Percentiles rank a stretch among this genome's conserved stretches.
Evolutionary conservation across 2,888 invertebrate genomes (phyloP).

Genomic region (Sesia bembeciformis): DNA sequence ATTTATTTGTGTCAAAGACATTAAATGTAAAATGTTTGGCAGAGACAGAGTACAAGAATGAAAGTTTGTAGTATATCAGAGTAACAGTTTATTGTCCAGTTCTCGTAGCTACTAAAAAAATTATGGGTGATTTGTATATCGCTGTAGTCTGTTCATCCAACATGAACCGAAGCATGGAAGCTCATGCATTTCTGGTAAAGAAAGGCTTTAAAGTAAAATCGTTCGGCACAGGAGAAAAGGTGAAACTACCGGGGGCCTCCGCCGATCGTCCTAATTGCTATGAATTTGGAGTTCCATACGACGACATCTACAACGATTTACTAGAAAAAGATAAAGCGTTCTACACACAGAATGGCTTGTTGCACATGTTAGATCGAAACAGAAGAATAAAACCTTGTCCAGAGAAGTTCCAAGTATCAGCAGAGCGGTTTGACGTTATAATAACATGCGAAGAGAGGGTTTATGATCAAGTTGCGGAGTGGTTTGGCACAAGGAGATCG

Average conservation of each 20-base stretch:
- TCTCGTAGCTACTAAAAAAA: not conserved
- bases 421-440: constrained; percentile 94
- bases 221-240: constrained; percentile 95
- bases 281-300: constrained; percentile 96
- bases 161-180: constrained; percentile 99
- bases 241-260: constrained; percentile 96
- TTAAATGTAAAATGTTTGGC: no score
- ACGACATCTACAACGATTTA: constrained; percentile 95
- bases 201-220: constrained; percentile 97
- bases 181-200: constrained; percentile 97
- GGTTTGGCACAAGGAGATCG: constrained; percentile 87
- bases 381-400: constrained; percentile 94
- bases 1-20: no score
- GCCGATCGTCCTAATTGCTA: constrained; percentile 97
- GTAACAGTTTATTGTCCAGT: no score
- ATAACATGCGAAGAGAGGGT: constrained; percentile 98
- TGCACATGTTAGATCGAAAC: constrained; percentile 98
- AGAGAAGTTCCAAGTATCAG: constrained; percentile 93
- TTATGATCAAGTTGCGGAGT: constrained; percentile 97
- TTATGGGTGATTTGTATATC: constrained; percentile 78
- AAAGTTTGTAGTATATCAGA: no score
- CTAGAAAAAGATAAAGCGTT: constrained; percentile 91
- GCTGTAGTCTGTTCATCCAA: constrained; percentile 99
- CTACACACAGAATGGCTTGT: constrained; percentile 97
- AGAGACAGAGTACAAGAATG: no score